Evolutionary conservation across 2,797 vertebrate species (phyloP).

Genomic region (Spatula clypeata): DNA sequence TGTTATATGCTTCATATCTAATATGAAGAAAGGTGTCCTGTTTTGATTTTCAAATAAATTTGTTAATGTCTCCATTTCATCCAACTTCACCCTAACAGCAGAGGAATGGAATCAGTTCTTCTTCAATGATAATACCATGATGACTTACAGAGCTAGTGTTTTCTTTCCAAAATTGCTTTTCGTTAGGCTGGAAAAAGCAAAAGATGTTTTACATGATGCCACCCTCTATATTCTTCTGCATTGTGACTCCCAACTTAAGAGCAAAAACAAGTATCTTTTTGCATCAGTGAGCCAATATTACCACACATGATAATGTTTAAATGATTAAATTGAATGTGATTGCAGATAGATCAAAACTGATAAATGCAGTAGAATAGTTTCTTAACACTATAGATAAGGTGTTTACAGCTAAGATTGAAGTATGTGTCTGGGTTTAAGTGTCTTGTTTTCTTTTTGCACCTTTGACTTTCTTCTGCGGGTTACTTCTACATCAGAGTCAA

Average conservation of each 20-base stretch:
- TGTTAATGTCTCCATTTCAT: neutral
- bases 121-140: neutral
- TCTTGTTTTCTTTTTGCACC: neutral
- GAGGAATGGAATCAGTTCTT: neutral
- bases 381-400: rapidly evolving
- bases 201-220: neutral
- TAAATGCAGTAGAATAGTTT: neutral
- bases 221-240: neutral
- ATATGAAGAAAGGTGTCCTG: neutral
- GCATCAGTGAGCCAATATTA: neutral
- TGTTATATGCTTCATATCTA: neutral
- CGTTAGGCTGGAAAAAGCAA: neutral
- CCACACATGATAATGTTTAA: neutral
- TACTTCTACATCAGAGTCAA: neutral
- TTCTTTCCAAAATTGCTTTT: neutral
- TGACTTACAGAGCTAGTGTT: neutral
- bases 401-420: neutral
- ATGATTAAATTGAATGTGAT: neutral
- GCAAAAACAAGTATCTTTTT: neutral
- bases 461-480: neutral
- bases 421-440: neutral
- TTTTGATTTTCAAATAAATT: neutral
- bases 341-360: neutral
- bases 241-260: neutral
- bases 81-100: rapidly evolving